phyloP scores from a whole-genome alignment of 2,888 invertebrate genomes.

The Sphaerophoria rueppellii region DNA sequence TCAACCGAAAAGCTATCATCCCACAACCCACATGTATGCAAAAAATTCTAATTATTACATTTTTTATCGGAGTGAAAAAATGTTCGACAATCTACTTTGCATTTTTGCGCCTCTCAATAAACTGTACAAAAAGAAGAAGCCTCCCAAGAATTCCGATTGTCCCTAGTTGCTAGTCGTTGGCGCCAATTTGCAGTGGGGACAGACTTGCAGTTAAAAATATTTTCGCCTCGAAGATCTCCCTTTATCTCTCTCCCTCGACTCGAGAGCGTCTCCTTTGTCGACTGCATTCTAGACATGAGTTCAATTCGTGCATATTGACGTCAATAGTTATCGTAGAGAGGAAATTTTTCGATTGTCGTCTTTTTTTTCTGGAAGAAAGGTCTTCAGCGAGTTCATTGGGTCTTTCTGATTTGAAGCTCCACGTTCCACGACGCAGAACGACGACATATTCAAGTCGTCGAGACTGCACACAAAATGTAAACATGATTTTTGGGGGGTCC shows the following conservation, averaged over 20 bases:
- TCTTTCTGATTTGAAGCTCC: conserved; percentile 10
- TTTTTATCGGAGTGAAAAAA: too few species aligned
- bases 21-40: too few species aligned
- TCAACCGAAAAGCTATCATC: too few species aligned
- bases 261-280: conserved; percentile 2
- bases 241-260: not conserved
- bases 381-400: conserved; percentile 57
- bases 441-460: not conserved
- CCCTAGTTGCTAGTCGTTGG: too few species aligned
- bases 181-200: too few species aligned
- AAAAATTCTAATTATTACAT: too few species aligned
- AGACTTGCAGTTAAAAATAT: too few species aligned
- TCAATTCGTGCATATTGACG: conserved; percentile 58
- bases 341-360: conserved; percentile 26
- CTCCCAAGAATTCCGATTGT: too few species aligned
- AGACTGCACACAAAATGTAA: not conserved
- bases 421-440: too few species aligned
- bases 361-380: conserved; percentile 6
- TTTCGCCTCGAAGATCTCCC: not conserved
- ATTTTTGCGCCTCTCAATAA: too few species aligned
- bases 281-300: conserved; percentile 30
- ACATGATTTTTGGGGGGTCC: not conserved
- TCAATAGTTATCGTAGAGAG: conserved; percentile 40
- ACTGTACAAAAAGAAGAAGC: too few species aligned
- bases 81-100: too few species aligned